Evolutionary conservation across 1,140 invertebrate genomes (phyloP), one percentile per base, ranked within the genome.

Genomic region (Leptonema lineaticorne): DNA sequence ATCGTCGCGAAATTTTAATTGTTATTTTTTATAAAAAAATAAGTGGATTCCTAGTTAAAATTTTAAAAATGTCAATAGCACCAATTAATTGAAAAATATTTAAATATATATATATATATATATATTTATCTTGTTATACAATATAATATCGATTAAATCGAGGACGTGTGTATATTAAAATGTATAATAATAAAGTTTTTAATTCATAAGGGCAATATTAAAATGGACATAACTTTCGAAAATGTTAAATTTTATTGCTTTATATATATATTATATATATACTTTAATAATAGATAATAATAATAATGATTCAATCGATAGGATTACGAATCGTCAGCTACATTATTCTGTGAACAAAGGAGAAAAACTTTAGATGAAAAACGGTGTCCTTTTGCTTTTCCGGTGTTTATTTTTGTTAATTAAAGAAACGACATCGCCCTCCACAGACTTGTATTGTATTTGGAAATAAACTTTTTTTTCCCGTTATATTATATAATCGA

Each of bases 11-110:
- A n/a, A n/a, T n/a, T n/a, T n/a, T n/a, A n/a, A n/a, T n/a, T n/a
- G n/a, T n/a, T n/a, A n/a, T n/a, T n/a, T n/a, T n/a, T n/a, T n/a
- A n/a, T n/a, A n/a, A n/a, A n/a, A n/a, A n/a, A n/a, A n/a, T n/a
- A n/a, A n/a, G n/a, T n/a, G n/a, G n/a, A n/a, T n/a, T n/a, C n/a
- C n/a, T n/a, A n/a, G n/a, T n/a, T n/a, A n/a, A n/a, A n/a, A n/a
- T n/a, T n/a, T n/a, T 53, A 22, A 22, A 22, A 59, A 16, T 16
- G 18, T 16, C 28, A 33, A 24, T 62, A 62, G 59, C 59, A 62
- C 59, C 59, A 62, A 62, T 62, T 14, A 37, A 45, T 62, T 62
- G 59, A 62, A 45, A n/a, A 24, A 24, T 18, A 60, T 37, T 41
- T 33, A 18, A 60, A 60, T 60, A 11, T 60, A 24, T 41, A 37